phyloP scores from a whole-genome alignment of 2,797 vertebrate genomes.

The Lepus townsendii region DNA sequence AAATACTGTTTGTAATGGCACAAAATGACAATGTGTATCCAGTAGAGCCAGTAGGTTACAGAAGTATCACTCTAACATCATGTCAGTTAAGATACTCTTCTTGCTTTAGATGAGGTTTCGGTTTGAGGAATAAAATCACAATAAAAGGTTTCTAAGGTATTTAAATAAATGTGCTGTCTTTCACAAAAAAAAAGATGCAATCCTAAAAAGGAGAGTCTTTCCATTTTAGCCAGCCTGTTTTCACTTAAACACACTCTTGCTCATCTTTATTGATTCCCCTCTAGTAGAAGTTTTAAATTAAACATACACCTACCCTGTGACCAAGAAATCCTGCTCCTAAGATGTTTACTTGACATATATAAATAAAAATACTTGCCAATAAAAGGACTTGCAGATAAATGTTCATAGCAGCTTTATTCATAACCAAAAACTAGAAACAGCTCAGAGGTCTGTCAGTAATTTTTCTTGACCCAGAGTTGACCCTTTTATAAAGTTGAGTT shows the following conservation, averaged over 20 bases:
- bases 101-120: neutral
- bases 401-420: neutral
- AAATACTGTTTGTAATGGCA: neutral
- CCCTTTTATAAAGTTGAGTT: neutral
- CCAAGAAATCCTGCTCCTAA: neutral
- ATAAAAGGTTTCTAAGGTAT: neutral
- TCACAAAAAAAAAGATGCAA: neutral
- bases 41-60: neutral
- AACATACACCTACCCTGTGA: neutral
- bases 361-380: neutral
- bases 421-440: neutral
- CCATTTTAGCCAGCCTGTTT: neutral
- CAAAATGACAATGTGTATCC: neutral
- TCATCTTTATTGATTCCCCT: neutral
- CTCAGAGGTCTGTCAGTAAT: neutral
- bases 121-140: neutral
- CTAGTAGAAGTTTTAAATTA: constrained; percentile 35
- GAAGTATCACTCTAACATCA: neutral
- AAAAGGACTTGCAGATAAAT: neutral
- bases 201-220: neutral
- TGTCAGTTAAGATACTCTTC: neutral
- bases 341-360: neutral
- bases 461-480: neutral
- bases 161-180: neutral
- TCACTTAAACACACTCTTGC: neutral